Conservation (phyloP, 2,888 invertebrate species). For the Ophion ventricosus region DNA sequence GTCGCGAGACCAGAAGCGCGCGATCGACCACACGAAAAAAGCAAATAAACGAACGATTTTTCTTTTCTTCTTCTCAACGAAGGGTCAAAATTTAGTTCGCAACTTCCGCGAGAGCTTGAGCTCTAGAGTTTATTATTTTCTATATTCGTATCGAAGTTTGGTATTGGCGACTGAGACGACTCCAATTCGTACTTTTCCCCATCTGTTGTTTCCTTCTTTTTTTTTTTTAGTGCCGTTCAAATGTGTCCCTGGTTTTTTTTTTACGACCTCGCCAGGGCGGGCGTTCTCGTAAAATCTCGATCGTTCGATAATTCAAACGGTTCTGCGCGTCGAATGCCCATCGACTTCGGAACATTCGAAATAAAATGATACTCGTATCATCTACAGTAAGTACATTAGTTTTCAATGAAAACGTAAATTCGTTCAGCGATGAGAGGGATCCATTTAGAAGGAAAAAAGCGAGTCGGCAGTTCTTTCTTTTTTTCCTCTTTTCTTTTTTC, state of each 20-base stretch:
- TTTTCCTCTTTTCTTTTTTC: constrained; percentile 29
- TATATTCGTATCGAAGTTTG: constrained; percentile 58
- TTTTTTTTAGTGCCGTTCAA: constrained; percentile 61
- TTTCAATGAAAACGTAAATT: constrained; percentile 50
- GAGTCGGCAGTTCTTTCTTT: constrained; percentile 35
- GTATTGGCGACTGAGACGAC: constrained; percentile 59
- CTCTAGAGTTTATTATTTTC: constrained; percentile 58
- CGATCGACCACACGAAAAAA: constrained; percentile 53
- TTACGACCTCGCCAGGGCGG: constrained; percentile 14
- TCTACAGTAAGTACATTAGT: constrained; percentile 48
- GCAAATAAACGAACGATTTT: constrained; percentile 57
- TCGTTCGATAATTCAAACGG: constrained; percentile 45
- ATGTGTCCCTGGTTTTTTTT: constrained; percentile 43
- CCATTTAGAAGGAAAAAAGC: constrained; percentile 61
- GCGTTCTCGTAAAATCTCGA: constrained; percentile 3
- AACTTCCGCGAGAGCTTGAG: constrained; percentile 50
- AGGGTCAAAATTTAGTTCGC: constrained; percentile 54
- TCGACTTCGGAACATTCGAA: constrained; percentile 47
- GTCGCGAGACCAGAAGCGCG: constrained; percentile 37
- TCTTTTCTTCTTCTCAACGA: constrained; percentile 24
- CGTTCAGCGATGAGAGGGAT: constrained; percentile 53
- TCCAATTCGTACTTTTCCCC: not conserved
- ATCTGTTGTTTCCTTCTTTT: constrained; percentile 28
- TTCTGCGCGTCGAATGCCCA: constrained; percentile 20
- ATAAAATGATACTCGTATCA: constrained; percentile 33